Evolutionary conservation across 2,888 invertebrate genomes (phyloP), one percentile per base, ranked within the genome.

Genomic region (Schizaphis graminum): DNA sequence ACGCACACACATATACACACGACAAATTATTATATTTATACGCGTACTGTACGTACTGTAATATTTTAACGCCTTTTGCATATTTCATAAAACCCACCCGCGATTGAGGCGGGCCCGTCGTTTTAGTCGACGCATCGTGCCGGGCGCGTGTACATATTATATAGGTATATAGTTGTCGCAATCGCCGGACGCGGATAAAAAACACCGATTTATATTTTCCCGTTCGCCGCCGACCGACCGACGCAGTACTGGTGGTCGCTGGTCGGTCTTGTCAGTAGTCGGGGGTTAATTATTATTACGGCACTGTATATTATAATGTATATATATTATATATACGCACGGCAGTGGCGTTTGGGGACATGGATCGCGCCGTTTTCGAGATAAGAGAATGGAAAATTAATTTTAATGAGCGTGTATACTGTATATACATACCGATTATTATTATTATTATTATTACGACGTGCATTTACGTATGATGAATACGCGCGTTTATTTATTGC

Each of bases 341-440:
- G 89, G 56, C 10, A 28, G 89, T 35, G 89, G 44, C 44, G 89
- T 57, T 44, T 35, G 24, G 47, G 90, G 61, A 90, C 47, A 26
- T 7, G 26, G 35, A 77, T 77, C 35, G 35, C 91, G 35, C 26
- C 28, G 67, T 91, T 53, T 47, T 13, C 28, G 28, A 8, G 77
- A 77, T 77, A 77, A 77, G 77, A 77, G 77, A 84, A 53, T 53
- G 91, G 91, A 41, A 91, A 91, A 91, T 91, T 91, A 77, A 91
- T 91, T 91, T 49, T 90, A 90, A 90, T 61, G 61, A 90, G 44
- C 47, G 24, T 28, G 67, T 61, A 41, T 11, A n/a, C n/a, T 28
- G 67, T 61, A 44, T 11, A 35, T 21, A 35, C 77, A 35, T 21
- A 35, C 21, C 35, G 4, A 35, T n/a, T 35, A 28, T 85, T 44